Base-by-base conservation (phyloP, 2,113 vertebrate genomes). In the Urocynchramus pylzowi region DNA sequence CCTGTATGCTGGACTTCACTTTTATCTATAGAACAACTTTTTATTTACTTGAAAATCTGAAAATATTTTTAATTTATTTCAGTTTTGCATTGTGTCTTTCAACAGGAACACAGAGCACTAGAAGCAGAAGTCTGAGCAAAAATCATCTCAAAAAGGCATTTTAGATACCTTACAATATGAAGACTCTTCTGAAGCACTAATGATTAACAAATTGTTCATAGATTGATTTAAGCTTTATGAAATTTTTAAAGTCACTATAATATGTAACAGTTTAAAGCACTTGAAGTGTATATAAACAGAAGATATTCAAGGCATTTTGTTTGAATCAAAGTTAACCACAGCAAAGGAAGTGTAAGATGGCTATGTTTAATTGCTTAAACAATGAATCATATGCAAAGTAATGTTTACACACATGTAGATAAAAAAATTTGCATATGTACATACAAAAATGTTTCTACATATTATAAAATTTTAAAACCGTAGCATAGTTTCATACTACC, bases 391-490 rank as follows among this genome's bases (percentile, higher is more conserved):
- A n/a, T 4, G 22, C 27, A 84, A 75, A 74, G 16, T 81, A 93
- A 79, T 6, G 4, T 61, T 69, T 54, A 27, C 1, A 2, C 9
- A 50, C 6, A 37, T 0, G 16, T 21, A 42, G 19, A 35, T 6
- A 69, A 10, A 69, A 56, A 57, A 17, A 49, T 3, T 21, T 47
- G 16, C 18, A n/a, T 10, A 28, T 3, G 33, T 10, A 31, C 22
- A 52, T 19, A 74, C 12, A 67, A 52, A 67, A 5, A 10, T 13
- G 18, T 74, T 63, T 61, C n/a, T 42, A 53, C 33, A 31, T n/a
- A 68, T 41, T 60, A 61, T 8, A 19, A 47, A 89, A 73, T 71
- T 73, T 45, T 0, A 8, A 35, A n/a, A 22, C 56, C 19, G 8
- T 21, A 60, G 19, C 21, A 45, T 16, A 52, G 7, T 59, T 83